A percentile compares a stretch with the other conserved stretches of the same genome.
Evolutionary conservation across 2,113 vertebrate species (phyloP).

Genomic region (Chionodraco myersi): DNA sequence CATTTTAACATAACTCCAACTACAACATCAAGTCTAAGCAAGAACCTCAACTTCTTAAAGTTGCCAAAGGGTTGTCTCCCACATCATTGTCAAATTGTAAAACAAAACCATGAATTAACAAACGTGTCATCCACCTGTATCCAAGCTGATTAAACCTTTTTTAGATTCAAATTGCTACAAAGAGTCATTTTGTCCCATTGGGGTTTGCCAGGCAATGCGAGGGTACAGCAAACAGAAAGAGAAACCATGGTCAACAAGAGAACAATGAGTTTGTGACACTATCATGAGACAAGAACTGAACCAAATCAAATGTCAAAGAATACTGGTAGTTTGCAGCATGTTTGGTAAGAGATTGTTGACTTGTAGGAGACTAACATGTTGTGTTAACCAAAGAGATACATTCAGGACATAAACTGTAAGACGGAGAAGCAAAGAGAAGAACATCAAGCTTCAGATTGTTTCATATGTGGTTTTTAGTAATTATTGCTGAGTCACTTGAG

Average conservation of each 20-base stretch:
- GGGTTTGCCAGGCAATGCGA: too few relatives aligned
- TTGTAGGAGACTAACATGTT: background rate
- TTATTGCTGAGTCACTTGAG: conserved; percentile 8
- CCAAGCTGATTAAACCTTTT: background rate
- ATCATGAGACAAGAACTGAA: background rate
- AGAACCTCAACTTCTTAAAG: too few relatives aligned
- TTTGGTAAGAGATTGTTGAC: background rate
- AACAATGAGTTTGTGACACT: background rate
- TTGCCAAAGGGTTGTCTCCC: too few relatives aligned
- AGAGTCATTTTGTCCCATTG: background rate
- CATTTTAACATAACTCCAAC: too few relatives aligned
- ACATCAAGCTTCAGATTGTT: background rate
- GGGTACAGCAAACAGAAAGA: too few relatives aligned
- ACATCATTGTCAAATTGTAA: background rate
- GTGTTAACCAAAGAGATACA: conserved; percentile 1
- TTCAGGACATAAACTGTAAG: background rate
- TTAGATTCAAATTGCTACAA: background rate
- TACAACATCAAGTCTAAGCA: too few relatives aligned
- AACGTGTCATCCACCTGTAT: background rate
- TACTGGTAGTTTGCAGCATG: background rate
- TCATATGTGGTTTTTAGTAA: background rate
- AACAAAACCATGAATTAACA: background rate
- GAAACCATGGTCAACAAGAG: background rate
- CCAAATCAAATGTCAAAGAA: background rate
- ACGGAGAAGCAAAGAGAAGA: background rate